A percentile compares a stretch with the other conserved stretches of the same genome.
Evolutionary conservation across 2,113 vertebrate species (phyloP).

Genomic region (Irena cyanogastra): DNA sequence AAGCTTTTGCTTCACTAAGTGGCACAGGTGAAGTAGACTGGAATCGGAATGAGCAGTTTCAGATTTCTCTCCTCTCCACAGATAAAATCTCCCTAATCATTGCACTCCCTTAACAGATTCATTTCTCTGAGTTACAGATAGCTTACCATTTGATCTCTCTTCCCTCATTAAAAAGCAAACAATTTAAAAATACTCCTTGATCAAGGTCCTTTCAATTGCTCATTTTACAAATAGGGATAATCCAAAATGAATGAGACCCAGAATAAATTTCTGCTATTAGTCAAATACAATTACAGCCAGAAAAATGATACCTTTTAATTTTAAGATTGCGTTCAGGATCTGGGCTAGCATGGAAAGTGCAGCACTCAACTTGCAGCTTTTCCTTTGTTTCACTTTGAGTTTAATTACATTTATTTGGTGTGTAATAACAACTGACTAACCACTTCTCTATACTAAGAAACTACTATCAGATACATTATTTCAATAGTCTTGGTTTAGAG

Average conservation of each 20-base stretch:
- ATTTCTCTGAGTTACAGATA: constrained; percentile 17
- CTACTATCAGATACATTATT: not conserved
- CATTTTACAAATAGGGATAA: not conserved
- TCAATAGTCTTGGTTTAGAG: not conserved
- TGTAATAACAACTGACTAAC: not conserved
- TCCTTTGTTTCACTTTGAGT: not conserved
- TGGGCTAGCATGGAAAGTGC: not conserved
- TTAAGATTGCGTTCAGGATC: not conserved
- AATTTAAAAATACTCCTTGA: constrained; percentile 32
- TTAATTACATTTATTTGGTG: not conserved
- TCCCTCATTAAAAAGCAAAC: constrained; percentile 29
- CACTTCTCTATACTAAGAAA: not conserved
- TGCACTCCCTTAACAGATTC: not conserved
- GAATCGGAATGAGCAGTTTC: constrained; percentile 1
- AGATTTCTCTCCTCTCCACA: not conserved
- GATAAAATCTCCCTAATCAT: constrained; percentile 18
- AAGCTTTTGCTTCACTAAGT: not conserved
- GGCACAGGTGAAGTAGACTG: not conserved
- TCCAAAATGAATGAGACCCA: not conserved
- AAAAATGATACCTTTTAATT: not conserved
- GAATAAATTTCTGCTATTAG: not conserved
- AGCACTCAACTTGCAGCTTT: not conserved
- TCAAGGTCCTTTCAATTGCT: constrained; percentile 1
- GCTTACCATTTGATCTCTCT: not conserved
- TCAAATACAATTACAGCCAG: not conserved